phyloP scores from a whole-genome alignment of 1,140 invertebrate genomes.

The Ruditapes philippinarum region DNA sequence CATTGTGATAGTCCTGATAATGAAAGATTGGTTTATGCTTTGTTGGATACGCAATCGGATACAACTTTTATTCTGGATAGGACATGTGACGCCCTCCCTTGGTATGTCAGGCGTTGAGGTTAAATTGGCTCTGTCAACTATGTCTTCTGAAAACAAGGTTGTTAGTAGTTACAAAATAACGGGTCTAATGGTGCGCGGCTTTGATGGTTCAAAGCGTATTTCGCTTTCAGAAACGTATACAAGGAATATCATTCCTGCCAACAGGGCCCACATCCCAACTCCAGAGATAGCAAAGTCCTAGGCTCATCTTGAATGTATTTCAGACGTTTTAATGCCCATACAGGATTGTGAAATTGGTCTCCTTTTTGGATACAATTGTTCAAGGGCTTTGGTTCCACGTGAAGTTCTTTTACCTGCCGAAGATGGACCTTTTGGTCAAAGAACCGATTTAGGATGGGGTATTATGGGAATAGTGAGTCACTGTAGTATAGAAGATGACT shows the following conservation, averaged over 20 bases:
- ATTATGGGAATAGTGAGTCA: not conserved
- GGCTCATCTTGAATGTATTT: conserved; percentile 41
- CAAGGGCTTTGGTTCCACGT: conserved; percentile 3
- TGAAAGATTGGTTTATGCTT: conserved; percentile 23
- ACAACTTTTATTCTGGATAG: conserved; percentile 16
- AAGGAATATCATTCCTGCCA: conserved; percentile 61
- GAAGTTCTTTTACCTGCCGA: not conserved
- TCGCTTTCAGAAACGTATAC: conserved; percentile 35
- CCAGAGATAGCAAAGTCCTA: conserved; percentile 8
- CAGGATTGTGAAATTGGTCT: not conserved
- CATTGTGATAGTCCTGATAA: not conserved
- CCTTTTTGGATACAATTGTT: too few species aligned
- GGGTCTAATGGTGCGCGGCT: conserved; percentile 33
- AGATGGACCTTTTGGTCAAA: conserved; percentile 18
- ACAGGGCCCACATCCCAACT: conserved; percentile 49
- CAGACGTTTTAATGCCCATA: not conserved
- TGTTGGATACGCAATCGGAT: conserved; percentile 37
- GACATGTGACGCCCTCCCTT: not conserved
- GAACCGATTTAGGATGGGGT: conserved; percentile 30
- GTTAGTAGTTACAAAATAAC: conserved; percentile 28
- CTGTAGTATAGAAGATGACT: too few species aligned
- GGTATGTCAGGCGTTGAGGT: not conserved
- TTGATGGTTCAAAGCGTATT: not conserved
- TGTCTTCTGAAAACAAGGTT: not conserved
- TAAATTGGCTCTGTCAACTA: not conserved